These are phyloP conservation scores for Pristionchus entomophagus DNA, from an alignment of 2,888 invertebrate species.

Conservation along the genomic window DNA sequence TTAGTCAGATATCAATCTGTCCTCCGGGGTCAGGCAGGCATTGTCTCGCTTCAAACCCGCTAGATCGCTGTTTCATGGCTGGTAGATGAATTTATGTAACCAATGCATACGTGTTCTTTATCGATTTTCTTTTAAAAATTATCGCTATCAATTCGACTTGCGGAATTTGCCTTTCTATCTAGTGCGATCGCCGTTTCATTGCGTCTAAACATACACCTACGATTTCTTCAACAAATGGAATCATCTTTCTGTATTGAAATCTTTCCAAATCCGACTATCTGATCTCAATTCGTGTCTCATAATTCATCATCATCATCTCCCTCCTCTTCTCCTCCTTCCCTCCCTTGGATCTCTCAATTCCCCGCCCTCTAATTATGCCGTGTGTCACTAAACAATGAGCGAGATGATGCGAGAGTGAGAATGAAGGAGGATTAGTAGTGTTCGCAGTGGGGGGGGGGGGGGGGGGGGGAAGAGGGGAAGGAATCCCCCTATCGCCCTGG, in stretches of 20 bases:
- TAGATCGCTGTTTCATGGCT: background rate
- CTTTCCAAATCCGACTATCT: background rate
- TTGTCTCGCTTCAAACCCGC: background rate
- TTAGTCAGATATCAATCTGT: constrained; percentile 11
- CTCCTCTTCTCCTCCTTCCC: background rate
- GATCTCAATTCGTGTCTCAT: constrained; percentile 7
- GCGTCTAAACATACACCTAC: background rate
- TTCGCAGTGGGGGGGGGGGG: background rate
- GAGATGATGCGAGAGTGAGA: background rate
- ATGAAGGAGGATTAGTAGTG: constrained; percentile 16
- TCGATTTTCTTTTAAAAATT: no score
- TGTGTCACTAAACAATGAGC: constrained; percentile 16
- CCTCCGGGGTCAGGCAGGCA: background rate
- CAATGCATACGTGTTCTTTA: no score
- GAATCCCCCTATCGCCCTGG: no score
- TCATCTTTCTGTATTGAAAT: no score
- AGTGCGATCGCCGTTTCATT: no score
- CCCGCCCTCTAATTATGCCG: constrained; percentile 44
- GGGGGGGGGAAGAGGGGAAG: no score
- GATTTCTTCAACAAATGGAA: no score
- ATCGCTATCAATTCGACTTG: no score
- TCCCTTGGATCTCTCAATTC: background rate
- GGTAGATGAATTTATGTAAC: no score
- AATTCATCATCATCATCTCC: constrained; percentile 28
- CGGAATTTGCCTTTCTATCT: no score